These are phyloP conservation scores for Cactoblastis cactorum DNA, from an alignment of 2,888 invertebrate species.

Conservation along the genomic window DNA sequence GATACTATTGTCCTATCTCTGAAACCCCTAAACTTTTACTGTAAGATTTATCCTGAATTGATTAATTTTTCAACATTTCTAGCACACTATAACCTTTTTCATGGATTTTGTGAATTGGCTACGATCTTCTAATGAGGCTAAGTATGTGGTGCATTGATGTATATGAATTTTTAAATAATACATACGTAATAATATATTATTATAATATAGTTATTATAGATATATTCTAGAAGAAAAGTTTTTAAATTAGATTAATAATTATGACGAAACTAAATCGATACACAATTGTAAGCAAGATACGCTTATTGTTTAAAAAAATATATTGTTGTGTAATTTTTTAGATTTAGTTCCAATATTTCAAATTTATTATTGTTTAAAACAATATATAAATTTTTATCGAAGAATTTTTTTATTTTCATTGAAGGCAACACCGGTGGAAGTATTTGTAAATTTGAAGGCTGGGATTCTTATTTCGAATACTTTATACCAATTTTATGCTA, in stretches of 20 bases:
- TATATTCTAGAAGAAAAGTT: constrained; percentile 18
- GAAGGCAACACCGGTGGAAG: constrained; percentile 17
- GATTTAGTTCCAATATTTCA: neutral
- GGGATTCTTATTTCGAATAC: constrained; percentile 30
- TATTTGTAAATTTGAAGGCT: constrained; percentile 35
- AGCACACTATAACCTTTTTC: neutral
- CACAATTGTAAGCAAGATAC: constrained; percentile 37
- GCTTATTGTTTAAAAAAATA: constrained; percentile 31
- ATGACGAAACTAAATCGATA: constrained; percentile 9
- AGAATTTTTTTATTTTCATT: too few species aligned
- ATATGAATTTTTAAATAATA: constrained; percentile 33
- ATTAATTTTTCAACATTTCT: neutral
- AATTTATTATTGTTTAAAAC: too few species aligned
- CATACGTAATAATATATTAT: constrained; percentile 26
- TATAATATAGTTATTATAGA: constrained; percentile 20
- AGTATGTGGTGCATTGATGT: constrained; percentile 40
- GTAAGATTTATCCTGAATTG: too few species aligned
- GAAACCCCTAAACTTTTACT: too few species aligned
- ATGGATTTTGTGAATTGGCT: constrained; percentile 10
- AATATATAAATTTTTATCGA: too few species aligned
- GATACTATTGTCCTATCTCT: too few species aligned
- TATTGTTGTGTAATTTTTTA: neutral
- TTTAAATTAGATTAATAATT: constrained; percentile 15
- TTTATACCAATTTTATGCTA: constrained; percentile 11
- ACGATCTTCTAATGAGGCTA: constrained; percentile 31